These are phyloP conservation scores for Conus canariensis DNA, from an alignment of 2,888 invertebrate species.

Conservation along the genomic window DNA sequence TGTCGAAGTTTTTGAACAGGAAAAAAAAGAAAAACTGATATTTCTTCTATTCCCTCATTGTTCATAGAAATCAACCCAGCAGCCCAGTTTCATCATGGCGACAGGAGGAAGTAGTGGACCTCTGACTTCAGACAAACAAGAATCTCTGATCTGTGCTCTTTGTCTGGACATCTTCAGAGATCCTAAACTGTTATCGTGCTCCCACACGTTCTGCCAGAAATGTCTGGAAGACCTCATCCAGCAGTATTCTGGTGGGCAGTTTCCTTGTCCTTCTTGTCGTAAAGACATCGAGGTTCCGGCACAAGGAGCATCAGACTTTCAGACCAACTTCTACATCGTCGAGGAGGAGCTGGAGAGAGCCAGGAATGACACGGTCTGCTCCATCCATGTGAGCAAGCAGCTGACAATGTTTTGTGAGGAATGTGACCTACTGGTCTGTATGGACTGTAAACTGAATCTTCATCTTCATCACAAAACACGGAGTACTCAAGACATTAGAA, in stretches of 20 bases:
- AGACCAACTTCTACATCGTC: conserved; percentile 4
- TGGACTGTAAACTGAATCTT: background rate
- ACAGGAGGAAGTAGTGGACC: too few species aligned
- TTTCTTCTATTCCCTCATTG: too few species aligned
- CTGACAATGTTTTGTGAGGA: background rate
- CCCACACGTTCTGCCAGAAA: conserved; percentile 15
- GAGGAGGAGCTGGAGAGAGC: background rate
- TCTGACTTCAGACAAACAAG: background rate
- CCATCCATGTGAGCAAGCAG: background rate
- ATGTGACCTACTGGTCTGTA: background rate
- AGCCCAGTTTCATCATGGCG: too few species aligned
- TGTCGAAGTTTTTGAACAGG: too few species aligned
- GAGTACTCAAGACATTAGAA: too few species aligned
- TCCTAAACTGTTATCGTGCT: background rate
- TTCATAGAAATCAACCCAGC: too few species aligned
- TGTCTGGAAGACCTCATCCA: background rate
- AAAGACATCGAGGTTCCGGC: background rate
- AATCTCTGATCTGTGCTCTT: background rate
- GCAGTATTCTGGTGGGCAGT: background rate
- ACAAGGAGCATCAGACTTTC: background rate
- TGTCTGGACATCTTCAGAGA: background rate
- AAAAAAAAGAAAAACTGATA: too few species aligned
- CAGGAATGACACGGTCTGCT: background rate
- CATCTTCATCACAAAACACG: background rate
- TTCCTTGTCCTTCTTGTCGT: background rate